phyloP scores from a whole-genome alignment of 2,888 invertebrate genomes.

The Agrotis ipsilon region DNA sequence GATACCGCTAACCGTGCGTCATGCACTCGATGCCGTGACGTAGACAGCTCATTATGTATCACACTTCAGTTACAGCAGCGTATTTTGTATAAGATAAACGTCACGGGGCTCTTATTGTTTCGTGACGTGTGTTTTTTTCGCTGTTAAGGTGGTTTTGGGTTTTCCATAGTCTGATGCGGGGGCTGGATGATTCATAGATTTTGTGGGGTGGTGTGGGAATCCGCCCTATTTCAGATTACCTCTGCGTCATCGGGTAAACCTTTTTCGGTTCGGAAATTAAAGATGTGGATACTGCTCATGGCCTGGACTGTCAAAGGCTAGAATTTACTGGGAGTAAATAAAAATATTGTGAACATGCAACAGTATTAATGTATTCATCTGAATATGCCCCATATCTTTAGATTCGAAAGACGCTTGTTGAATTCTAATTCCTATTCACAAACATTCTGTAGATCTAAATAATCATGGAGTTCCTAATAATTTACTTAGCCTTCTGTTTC shows the following conservation, averaged over 20 bases:
- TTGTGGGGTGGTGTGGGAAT: not conserved
- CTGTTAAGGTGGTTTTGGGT: not conserved
- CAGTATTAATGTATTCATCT: slow-evolving; percentile 12
- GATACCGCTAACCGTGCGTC: slow-evolving; percentile 80
- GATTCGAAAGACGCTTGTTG: slow-evolving; percentile 7
- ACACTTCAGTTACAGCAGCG: slow-evolving; percentile 60
- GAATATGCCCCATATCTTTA: slow-evolving; percentile 16
- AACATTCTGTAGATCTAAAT: slow-evolving; percentile 17
- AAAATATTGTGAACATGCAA: not conserved
- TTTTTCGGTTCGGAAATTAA: not conserved
- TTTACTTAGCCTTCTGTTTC: slow-evolving; percentile 26
- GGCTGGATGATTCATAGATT: slow-evolving; percentile 3
- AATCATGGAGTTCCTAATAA: slow-evolving; percentile 27
- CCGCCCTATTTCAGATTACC: not conserved
- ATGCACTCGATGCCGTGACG: slow-evolving; percentile 76
- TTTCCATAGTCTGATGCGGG: not conserved
- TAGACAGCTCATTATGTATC: slow-evolving; percentile 65
- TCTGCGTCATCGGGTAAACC: not conserved
- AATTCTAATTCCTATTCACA: slow-evolving; percentile 25
- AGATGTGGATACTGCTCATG: not conserved
- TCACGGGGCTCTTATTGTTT: slow-evolving; percentile 30
- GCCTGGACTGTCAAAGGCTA: no score
- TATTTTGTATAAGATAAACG: slow-evolving; percentile 52
- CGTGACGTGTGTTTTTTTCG: slow-evolving; percentile 12
- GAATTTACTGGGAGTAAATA: no score